Evolutionary conservation across 2,113 vertebrate genomes (phyloP).

Genomic region (Ginglymostoma cirratum): DNA sequence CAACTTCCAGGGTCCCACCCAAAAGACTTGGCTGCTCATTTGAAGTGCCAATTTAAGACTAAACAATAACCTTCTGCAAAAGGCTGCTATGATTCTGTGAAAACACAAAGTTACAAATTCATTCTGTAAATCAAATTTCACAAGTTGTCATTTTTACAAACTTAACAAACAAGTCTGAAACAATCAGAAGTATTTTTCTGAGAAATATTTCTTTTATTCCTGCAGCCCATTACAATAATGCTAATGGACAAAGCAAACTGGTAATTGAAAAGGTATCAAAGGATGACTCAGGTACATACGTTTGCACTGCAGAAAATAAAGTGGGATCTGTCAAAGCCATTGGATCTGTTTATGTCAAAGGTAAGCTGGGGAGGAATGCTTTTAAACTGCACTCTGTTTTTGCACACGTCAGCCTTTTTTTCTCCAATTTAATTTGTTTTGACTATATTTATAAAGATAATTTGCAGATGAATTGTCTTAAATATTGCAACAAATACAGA

Average conservation of each 20-base stretch:
- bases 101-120: neutral
- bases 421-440: neutral
- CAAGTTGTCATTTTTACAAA: neutral
- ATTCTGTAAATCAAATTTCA: neutral
- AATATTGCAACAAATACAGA: neutral
- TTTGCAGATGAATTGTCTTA: neutral
- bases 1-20: neutral
- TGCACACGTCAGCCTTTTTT: neutral
- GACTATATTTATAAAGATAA: neutral
- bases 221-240: constrained; percentile 66
- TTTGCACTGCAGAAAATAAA: constrained; percentile 79
- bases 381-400: neutral
- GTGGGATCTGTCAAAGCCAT: constrained; percentile 81
- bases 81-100: neutral
- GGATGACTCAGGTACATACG: constrained; percentile 81
- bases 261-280: constrained; percentile 79
- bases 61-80: neutral
- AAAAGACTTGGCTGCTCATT: neutral
- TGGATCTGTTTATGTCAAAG: constrained; percentile 87
- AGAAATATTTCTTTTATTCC: neutral
- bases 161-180: neutral
- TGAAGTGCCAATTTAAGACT: neutral
- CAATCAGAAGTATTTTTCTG: neutral
- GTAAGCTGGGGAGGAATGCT: constrained; percentile 49
- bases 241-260: constrained; percentile 76